Base-by-base conservation (phyloP, 2,797 vertebrate species). In the Ctenopoma multispine region DNA sequence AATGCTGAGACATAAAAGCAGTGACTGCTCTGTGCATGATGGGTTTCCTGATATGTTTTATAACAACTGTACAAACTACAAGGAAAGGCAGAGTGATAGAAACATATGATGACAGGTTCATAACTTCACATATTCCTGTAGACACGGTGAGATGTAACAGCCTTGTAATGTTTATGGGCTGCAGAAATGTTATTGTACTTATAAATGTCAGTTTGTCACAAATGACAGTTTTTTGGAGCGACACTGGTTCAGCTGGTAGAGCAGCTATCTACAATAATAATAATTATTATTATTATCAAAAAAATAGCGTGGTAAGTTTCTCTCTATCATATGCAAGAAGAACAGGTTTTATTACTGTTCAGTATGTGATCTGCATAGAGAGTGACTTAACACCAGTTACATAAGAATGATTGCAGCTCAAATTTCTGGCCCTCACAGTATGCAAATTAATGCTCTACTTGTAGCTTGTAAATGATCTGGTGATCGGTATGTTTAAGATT, bases 1-100 rank as follows among this genome's bases (percentile, higher is more conserved):
- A 75, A 88, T 82, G 71, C 80, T 68, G 68, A 83, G 71, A 58
- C 36, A 7, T 79, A 79, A 81, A 72, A 47, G 65, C 49, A 67
- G 72, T 20, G 51, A 67, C 67, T 77, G 47, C 80, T 80, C 44
- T 60, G 61, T 77, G 71, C 36, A 59, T 51, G 63, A 84, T 79
- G 63, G 58, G 57, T 77, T 85, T 86, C 62, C 64, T 72, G 72
- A 70, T 75, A 31, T 70, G 71, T 63, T 77, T 69, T 77, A 51
- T 48, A 57, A 81, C 57, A 82, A 70, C 69, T 74, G 63, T 55
- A 55, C 43, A 75, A 57, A 56, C 48, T 40, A 38, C 23, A 31
- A 36, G 20, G 49, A 11, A 51, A 50, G 29, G 62, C 49, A 47
- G 20, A 34, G 18, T 47, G 63, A 62, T 44, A 18, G 31, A 64